Evolutionary conservation across 1,140 invertebrate genomes (phyloP), one percentile per base, ranked within the genome.

Genomic region (Eriosoma lanigerum): DNA sequence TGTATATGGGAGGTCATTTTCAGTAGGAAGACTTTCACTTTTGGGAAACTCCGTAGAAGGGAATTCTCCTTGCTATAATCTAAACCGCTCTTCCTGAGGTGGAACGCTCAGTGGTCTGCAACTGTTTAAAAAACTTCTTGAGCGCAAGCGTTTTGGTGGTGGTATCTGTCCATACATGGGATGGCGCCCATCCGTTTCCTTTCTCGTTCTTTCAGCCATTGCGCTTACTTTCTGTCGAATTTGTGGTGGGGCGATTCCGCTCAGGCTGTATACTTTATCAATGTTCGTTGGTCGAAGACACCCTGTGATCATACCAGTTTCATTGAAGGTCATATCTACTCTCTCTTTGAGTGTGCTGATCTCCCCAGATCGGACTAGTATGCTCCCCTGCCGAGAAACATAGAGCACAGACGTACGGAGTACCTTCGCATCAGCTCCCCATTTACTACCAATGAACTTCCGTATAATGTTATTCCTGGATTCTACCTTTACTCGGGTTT

Each of bases 201-300:
- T 54, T 24, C 29, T 76, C 48, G 48, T 76, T 26, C 21, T 50
- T 58, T 76, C 73, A 56, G 29, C 54, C 48, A 54, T 76, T 76
- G 73, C 48, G 24, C 48, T 56, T 54, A 76, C 73, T n/a, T 21
- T 58, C 32, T 50, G 73, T 44, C 50, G 73, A 26, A 76, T 76
- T 24, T 76, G 38, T 44, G 73, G 50, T 56, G 73, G 73, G 50
- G 50, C 73, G 13, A 76, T 76, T 76, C 50, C 50, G 24, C 48
- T 76, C 48, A n/a, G n/a, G n/a, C n/a, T n/a, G n/a, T n/a, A n/a
- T n/a, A n/a, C n/a, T n/a, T n/a, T n/a, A n/a, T n/a, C n/a, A n/a
- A n/a, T n/a, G n/a, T n/a, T n/a, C n/a, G n/a, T n/a, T n/a, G n/a
- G n/a, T n/a, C n/a, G n/a, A n/a, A n/a, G n/a, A n/a, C n/a, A n/a